These are phyloP conservation scores for Tor tambroides DNA, from an alignment of 2,113 vertebrate genomes.

Conservation along the genomic window DNA sequence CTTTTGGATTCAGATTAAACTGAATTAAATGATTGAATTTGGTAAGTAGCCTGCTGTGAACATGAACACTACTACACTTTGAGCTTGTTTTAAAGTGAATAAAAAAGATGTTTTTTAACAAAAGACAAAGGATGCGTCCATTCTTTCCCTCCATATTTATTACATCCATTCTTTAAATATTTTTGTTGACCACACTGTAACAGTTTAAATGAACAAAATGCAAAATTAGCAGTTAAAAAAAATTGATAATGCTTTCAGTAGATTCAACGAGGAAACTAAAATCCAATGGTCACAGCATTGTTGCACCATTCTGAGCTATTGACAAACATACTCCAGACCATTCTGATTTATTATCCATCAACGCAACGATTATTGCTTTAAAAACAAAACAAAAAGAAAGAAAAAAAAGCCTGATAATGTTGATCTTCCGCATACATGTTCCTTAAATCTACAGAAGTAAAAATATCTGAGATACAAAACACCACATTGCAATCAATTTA, in stretches of 20 bases:
- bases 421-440: conserved; percentile 44
- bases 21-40: background rate
- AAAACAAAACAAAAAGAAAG: conserved; percentile 38
- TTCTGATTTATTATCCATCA: conserved; percentile 52
- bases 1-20: background rate
- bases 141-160: conserved; percentile 56
- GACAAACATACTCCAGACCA: conserved; percentile 52
- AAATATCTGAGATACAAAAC: conserved; percentile 71
- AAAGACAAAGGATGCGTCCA: conserved; percentile 22
- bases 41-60: conserved; percentile 13
- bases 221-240: conserved; percentile 60
- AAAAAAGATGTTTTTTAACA: background rate
- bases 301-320: conserved; percentile 45
- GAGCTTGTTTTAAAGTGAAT: background rate
- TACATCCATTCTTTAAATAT: conserved; percentile 69
- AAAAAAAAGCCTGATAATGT: conserved; percentile 63
- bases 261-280: conserved; percentile 51
- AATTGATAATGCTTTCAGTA: conserved; percentile 59
- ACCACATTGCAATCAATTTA: conserved; percentile 69
- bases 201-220: conserved; percentile 64
- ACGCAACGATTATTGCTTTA: conserved; percentile 66
- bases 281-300: conserved; percentile 59
- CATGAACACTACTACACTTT: conserved; percentile 25
- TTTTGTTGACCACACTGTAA: conserved; percentile 70
- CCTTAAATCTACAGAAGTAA: conserved; percentile 59